phyloP scores from a whole-genome alignment of 2,797 vertebrate species.

The Takifugu ocellatus region DNA sequence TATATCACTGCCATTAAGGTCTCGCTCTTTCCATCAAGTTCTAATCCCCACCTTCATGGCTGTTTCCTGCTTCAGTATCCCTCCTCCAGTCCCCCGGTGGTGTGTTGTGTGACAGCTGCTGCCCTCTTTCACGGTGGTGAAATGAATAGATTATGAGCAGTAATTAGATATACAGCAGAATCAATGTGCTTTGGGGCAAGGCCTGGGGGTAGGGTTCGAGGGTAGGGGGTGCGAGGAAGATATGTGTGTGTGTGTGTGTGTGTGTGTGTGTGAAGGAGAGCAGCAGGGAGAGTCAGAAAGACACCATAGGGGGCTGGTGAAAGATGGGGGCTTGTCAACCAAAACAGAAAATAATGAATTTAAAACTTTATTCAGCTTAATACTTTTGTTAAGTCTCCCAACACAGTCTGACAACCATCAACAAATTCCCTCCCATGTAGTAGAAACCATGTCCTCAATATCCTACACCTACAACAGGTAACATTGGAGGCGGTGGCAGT shows the following conservation, averaged over 20 bases:
- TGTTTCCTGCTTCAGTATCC: slow-evolving; percentile 36
- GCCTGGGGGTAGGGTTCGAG: slow-evolving; percentile 88
- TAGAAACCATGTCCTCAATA: too few relatives aligned
- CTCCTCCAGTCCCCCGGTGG: slow-evolving; percentile 62
- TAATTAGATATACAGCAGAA: slow-evolving; percentile 99
- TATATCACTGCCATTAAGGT: slow-evolving; percentile 19
- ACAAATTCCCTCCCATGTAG: too few relatives aligned
- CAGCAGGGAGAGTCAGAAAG: slow-evolving; percentile 51
- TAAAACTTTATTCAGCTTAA: not conserved
- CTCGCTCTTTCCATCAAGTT: slow-evolving; percentile 32
- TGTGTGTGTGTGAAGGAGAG: slow-evolving; percentile 69
- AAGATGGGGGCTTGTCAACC: slow-evolving; percentile 13
- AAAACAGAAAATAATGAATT: slow-evolving; percentile 7
- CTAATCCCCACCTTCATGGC: slow-evolving; percentile 34
- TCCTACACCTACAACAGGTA: too few relatives aligned
- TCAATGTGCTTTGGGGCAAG: slow-evolving; percentile 98
- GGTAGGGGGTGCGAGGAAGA: slow-evolving; percentile 79
- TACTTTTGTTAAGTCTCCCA: too few relatives aligned
- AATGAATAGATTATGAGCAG: slow-evolving; percentile 99
- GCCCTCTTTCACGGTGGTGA: slow-evolving; percentile 90
- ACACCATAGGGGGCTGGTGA: slow-evolving; percentile 15
- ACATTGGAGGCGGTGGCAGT: too few relatives aligned
- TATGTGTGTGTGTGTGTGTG: slow-evolving; percentile 42
- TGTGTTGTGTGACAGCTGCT: slow-evolving; percentile 98
- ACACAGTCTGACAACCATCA: too few relatives aligned